Conservation (phyloP, 2,797 vertebrate species). For the Chaetodon trifasciatus region DNA sequence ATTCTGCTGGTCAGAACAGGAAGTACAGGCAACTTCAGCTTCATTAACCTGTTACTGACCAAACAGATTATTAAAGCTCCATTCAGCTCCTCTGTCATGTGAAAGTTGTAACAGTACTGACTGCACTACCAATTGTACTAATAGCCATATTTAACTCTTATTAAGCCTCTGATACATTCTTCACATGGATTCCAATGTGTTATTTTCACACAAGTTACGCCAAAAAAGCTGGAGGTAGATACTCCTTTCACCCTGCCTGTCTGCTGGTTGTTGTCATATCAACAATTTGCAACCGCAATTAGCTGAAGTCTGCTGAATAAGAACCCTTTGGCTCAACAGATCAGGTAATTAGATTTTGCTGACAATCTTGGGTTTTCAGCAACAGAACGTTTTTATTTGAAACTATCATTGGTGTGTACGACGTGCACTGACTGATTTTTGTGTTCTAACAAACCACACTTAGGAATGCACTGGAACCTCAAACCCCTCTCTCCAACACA, state of each 20-base stretch:
- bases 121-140: not conserved
- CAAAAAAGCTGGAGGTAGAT: not conserved
- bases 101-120: not conserved
- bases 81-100: not conserved
- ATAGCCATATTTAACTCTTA: not conserved
- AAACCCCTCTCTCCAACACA: not conserved
- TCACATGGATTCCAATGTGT: not conserved
- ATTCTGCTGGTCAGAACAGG: not conserved
- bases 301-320: not conserved
- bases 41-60: not conserved
- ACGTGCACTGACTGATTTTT: not conserved
- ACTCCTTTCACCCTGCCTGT: not conserved
- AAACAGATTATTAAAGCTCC: not conserved
- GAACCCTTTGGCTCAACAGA: not conserved
- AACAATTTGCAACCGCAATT: not conserved
- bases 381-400: not conserved
- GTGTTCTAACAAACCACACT: not conserved
- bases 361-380: not conserved
- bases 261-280: constrained; percentile 4
- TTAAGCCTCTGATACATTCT: not conserved
- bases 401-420: not conserved
- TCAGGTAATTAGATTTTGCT: not conserved
- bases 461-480: not conserved
- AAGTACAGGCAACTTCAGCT: not conserved
- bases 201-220: constrained; percentile 1